phyloP scores from a whole-genome alignment of 2,888 invertebrate species.

The Pasiphila rectangulata region DNA sequence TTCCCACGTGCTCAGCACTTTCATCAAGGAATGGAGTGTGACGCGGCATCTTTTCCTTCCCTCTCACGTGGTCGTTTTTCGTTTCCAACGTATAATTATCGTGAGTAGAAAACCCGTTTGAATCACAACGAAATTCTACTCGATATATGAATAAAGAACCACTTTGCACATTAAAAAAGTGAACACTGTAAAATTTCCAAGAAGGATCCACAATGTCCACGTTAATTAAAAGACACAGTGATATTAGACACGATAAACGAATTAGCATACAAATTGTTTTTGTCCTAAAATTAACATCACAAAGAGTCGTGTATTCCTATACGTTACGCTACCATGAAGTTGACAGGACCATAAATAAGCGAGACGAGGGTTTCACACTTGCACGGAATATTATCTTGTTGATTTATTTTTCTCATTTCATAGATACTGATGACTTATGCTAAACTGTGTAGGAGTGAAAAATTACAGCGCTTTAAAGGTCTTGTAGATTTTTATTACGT shows the following conservation, averaged over 20 bases:
- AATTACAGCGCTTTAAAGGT: slow-evolving; percentile 1
- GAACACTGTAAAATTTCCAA: neutral
- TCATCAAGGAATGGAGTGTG: no score
- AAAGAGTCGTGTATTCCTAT: slow-evolving; percentile 46
- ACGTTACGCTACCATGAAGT: slow-evolving; percentile 25
- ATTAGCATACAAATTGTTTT: slow-evolving; percentile 76
- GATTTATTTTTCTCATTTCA: slow-evolving; percentile 36
- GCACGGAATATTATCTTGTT: slow-evolving; percentile 38
- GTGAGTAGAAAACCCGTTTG: no score
- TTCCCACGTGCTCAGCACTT: no score
- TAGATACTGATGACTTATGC: slow-evolving; percentile 24
- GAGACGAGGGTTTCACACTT: slow-evolving; percentile 40
- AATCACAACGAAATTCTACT: neutral
- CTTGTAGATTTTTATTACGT: neutral
- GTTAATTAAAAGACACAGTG: slow-evolving; percentile 28
- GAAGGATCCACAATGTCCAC: neutral
- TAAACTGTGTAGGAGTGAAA: slow-evolving; percentile 12
- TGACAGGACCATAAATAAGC: slow-evolving; percentile 40
- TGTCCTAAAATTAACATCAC: slow-evolving; percentile 66
- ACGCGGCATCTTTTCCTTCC: no score
- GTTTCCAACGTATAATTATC: no score
- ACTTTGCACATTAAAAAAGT: neutral
- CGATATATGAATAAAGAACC: neutral
- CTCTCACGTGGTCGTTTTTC: no score
- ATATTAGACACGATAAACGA: slow-evolving; percentile 51